phyloP scores from a whole-genome alignment of 2,888 invertebrate genomes.

The Phengaris alcon region DNA sequence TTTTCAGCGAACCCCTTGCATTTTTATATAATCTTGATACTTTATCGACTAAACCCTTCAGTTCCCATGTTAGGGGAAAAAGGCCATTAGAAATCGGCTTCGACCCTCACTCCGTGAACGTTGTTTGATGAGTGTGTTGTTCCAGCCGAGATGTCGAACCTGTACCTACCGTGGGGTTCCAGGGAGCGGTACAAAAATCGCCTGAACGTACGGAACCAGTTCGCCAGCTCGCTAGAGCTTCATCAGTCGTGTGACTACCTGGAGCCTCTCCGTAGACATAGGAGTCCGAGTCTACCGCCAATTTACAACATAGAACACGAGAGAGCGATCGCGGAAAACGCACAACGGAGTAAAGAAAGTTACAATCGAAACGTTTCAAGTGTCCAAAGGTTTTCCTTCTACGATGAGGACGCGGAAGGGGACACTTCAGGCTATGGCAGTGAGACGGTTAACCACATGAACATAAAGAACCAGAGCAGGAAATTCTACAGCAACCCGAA shows the following conservation, averaged over 20 bases:
- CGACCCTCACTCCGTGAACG: constrained; percentile 28
- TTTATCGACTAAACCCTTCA: constrained; percentile 26
- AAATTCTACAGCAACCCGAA: constrained; percentile 48
- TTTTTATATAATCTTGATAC: constrained; percentile 8
- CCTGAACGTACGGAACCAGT: constrained; percentile 69
- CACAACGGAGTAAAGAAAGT: constrained; percentile 48
- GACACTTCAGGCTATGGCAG: constrained; percentile 92
- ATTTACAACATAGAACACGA: constrained; percentile 73
- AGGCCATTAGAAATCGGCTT: constrained; percentile 27
- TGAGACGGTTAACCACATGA: constrained; percentile 82
- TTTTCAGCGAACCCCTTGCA: constrained; percentile 22
- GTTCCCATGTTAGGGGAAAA: constrained; percentile 17
- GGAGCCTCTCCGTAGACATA: constrained; percentile 67
- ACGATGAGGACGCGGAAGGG: constrained; percentile 81
- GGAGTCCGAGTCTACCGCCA: constrained; percentile 85
- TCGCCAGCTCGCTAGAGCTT: constrained; percentile 69
- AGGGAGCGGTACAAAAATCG: constrained; percentile 70
- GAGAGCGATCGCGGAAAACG: constrained; percentile 55
- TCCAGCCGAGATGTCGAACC: constrained; percentile 89
- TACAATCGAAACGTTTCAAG: constrained; percentile 66
- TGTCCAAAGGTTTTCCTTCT: constrained; percentile 70
- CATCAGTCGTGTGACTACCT: constrained; percentile 70
- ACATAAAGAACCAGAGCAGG: constrained; percentile 49
- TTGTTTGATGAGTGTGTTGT: constrained; percentile 34
- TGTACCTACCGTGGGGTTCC: constrained; percentile 88